Evolutionary conservation across 2,113 vertebrate species (phyloP).

Genomic region (Phasianus colchicus): DNA sequence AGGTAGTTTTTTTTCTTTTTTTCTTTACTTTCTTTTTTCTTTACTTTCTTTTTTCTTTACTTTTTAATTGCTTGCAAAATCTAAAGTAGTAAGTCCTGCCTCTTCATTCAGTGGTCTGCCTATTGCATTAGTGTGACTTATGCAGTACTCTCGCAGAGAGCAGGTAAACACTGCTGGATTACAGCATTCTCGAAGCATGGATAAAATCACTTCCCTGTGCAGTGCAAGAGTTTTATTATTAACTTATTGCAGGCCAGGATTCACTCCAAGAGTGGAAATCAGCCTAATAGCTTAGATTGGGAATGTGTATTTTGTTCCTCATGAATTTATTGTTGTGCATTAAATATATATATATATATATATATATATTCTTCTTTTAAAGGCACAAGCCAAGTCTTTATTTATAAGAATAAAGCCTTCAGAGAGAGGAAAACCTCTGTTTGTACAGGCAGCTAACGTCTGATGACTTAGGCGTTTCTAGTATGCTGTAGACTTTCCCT

Average conservation of each 20-base stretch:
- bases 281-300: not conserved
- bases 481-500: fast-evolving
- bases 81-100: not conserved
- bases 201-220: not conserved
- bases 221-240: not conserved
- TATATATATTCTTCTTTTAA: not conserved
- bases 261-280: not conserved
- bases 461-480: not conserved
- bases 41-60: too few species aligned
- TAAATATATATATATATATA: not conserved
- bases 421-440: not conserved
- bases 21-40: not conserved
- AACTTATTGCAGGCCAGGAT: not conserved
- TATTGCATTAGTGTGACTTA: not conserved
- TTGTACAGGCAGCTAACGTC: not conserved
- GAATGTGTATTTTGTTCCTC: not conserved
- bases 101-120: not conserved
- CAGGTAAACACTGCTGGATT: not conserved
- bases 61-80: not conserved
- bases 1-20: not conserved
- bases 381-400: not conserved
- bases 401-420: not conserved
- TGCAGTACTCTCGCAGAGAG: not conserved
- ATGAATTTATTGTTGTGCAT: not conserved
- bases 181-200: not conserved